Percentiles rank a stretch among this genome's conserved stretches.
phyloP scores from a whole-genome alignment of 2,113 vertebrate genomes.

The Thryonomys swinderianus region DNA sequence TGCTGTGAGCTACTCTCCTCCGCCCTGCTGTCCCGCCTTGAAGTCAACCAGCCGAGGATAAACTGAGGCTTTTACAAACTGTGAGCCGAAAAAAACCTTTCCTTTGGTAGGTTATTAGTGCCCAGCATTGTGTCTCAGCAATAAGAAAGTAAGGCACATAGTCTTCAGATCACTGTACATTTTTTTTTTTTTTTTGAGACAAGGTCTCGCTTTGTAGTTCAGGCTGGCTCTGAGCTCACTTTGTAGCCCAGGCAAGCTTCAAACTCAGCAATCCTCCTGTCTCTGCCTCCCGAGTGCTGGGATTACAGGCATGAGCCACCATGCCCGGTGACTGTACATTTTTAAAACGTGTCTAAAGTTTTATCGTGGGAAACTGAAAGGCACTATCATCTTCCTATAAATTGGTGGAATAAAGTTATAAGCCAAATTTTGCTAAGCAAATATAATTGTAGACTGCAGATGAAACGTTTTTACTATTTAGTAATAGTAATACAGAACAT shows the following conservation, averaged over 20 bases:
- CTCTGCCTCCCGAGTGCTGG: too few relatives aligned
- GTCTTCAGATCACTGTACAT: neutral
- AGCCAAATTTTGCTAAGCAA: constrained; percentile 10
- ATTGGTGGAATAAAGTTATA: constrained; percentile 12
- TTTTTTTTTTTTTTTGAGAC: too few relatives aligned
- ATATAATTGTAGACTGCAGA: neutral
- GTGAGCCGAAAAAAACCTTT: neutral
- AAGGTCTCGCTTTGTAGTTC: too few relatives aligned
- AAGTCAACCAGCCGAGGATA: neutral
- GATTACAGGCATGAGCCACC: too few relatives aligned
- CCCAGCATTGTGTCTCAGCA: neutral
- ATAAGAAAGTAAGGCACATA: neutral
- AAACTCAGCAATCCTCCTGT: too few relatives aligned
- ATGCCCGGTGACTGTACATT: too few relatives aligned
- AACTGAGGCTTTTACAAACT: neutral
- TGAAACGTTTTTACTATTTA: neutral
- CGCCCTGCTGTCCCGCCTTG: neutral
- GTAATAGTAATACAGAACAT: neutral
- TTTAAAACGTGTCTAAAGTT: neutral
- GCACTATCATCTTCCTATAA: neutral
- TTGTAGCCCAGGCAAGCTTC: too few relatives aligned
- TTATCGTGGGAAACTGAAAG: constrained; percentile 41
- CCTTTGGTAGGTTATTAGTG: neutral
- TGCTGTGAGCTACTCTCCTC: neutral
- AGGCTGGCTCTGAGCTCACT: too few relatives aligned